Evolutionary conservation across 1,140 invertebrate genomes (phyloP).

Genomic region (Brachionus plicatilis): DNA sequence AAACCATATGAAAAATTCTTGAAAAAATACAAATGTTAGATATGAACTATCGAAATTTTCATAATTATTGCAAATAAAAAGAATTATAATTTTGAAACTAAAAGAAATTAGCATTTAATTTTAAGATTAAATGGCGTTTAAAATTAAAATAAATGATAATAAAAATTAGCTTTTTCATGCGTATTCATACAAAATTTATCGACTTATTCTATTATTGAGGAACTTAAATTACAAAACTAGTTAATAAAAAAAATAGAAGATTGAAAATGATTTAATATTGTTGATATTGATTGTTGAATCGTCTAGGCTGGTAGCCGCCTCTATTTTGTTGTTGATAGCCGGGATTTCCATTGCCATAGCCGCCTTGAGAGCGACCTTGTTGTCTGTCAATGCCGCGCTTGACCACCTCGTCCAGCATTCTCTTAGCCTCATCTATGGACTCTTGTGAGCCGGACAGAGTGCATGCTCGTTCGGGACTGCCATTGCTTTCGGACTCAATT

Average conservation of each 20-base stretch:
- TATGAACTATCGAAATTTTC: no score
- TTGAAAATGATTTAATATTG: not conserved
- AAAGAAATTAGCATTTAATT: no score
- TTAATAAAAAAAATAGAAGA: not conserved
- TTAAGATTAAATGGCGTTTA: no score
- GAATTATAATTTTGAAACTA: no score
- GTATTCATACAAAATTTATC: not conserved
- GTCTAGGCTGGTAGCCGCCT: not conserved
- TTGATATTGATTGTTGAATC: conserved; percentile 21
- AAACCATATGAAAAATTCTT: no score
- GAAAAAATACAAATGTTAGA: no score
- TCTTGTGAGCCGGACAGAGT: conserved; percentile 30
- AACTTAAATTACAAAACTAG: not conserved
- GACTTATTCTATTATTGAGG: conserved; percentile 1
- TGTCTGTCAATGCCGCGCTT: conserved; percentile 12
- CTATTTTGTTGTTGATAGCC: not conserved
- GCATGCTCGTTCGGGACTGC: conserved; percentile 1
- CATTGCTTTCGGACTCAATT: conserved; percentile 58
- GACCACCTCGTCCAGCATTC: conserved; percentile 31
- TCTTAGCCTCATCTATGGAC: conserved; percentile 34
- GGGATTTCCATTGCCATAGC: not conserved
- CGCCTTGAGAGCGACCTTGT: not conserved
- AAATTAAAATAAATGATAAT: no score
- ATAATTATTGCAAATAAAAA: no score
- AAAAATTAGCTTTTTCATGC: not conserved